Evolutionary conservation across 2,113 vertebrate genomes (phyloP).

Genomic region (Cranoglanis bouderius): DNA sequence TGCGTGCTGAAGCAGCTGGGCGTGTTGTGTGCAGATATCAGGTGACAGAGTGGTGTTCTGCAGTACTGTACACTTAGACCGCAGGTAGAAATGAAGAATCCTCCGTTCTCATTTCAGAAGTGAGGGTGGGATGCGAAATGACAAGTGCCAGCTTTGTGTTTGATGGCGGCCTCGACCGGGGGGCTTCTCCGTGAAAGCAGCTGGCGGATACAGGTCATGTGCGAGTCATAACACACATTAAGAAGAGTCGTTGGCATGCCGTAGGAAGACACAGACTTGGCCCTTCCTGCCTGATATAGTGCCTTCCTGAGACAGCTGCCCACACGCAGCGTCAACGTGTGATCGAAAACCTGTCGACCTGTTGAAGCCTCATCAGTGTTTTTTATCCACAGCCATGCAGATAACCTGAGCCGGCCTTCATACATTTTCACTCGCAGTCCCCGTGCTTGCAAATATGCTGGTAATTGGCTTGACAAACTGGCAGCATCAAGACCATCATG

Average conservation of each 20-base stretch:
- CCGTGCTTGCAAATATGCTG: slow-evolving; percentile 12
- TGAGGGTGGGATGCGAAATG: slow-evolving; percentile 71
- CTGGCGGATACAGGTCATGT: not conserved
- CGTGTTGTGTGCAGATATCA: slow-evolving; percentile 78
- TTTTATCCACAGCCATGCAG: not conserved
- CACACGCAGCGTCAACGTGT: slow-evolving; percentile 50
- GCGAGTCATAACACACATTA: slow-evolving; percentile 51
- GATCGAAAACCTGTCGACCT: not conserved
- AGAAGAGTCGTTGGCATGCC: not conserved
- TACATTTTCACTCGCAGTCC: not conserved
- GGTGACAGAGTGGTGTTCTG: slow-evolving; percentile 71
- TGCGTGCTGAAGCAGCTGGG: slow-evolving; percentile 79
- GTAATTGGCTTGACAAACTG: slow-evolving; percentile 68
- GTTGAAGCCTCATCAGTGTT: not conserved
- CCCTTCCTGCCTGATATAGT: not conserved
- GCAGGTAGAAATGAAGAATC: slow-evolving; percentile 56
- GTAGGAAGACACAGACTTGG: slow-evolving; percentile 30
- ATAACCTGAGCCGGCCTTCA: not conserved
- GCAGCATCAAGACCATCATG: slow-evolving; percentile 65
- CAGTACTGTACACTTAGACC: slow-evolving; percentile 49
- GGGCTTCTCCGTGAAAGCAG: not conserved
- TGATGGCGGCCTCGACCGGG: not conserved
- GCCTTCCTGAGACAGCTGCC: slow-evolving; percentile 63
- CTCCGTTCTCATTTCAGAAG: slow-evolving; percentile 59
- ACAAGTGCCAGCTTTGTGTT: slow-evolving; percentile 56